Base-by-base conservation (phyloP, 2,113 vertebrate species). In the Clarias magur region DNA sequence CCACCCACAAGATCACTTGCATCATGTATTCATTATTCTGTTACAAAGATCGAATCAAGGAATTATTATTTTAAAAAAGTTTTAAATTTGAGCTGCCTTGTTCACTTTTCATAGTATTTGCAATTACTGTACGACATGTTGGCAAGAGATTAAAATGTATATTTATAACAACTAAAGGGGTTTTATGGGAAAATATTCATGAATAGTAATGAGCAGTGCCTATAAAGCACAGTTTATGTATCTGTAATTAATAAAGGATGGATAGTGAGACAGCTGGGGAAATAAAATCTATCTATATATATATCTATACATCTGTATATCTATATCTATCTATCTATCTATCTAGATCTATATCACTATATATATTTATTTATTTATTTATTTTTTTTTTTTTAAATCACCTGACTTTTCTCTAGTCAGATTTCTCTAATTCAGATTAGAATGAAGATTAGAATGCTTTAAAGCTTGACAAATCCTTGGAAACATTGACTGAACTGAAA, bases 181-280 rank as follows among this genome's bases (percentile, higher is more conserved):
- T 25, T 67, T 63, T 80, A 59, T 82, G 78, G 65, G 62, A 82
- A 59, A 73, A 13, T 34, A 42, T 27, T 86, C 54, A 81, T 82
- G 54, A 86, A 86, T 86, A 82, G 67, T 82, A 72, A 72, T 86
- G 79, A 82, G 65, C 56, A 59, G 67, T 19, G 65, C 82, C 23
- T 72, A 48, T 72, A 72, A 82, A 42, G 34, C 79, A 72, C 54
- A 86, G 85, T 73, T 86, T 38, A 82, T 86, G 79, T 68, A 86
- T 82, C 67, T 80, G 30, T 86, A 86, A 86, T 70, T 30, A 21
- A 59, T 81, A 80, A 4, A 82, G 59, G 38, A 65, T 27, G 42
- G 34, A 38, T 38, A 38, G 34, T 38, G 34, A 2, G 34, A 38
- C 34, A 38, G 34, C 34, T 38, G 34, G 2, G 34, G 62, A 67